These are phyloP conservation scores for Calonectris borealis DNA, from an alignment of 2,113 vertebrate species.

Conservation along the genomic window DNA sequence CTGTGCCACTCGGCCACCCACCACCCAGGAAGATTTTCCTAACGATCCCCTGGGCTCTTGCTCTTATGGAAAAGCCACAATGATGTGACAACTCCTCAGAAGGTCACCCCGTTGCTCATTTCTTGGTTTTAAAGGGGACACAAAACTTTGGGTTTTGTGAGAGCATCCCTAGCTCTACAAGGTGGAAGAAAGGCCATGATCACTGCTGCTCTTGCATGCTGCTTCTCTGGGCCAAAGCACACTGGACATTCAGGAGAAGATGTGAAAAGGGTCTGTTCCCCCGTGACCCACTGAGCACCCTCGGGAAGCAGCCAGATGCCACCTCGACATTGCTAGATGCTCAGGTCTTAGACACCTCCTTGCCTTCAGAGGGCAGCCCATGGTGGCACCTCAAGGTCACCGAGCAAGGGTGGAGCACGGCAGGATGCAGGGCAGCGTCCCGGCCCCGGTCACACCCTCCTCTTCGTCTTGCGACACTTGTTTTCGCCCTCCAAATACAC, in stretches of 20 bases:
- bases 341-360: not conserved
- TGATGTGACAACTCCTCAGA: not conserved
- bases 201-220: accelerated
- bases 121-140: not conserved
- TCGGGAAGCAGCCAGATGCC: not conserved
- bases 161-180: not conserved
- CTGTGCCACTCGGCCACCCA: not conserved
- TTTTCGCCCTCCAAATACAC: not conserved
- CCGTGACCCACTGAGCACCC: too few relatives aligned
- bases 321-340: not conserved
- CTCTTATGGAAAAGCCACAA: not conserved
- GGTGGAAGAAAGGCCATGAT: accelerated
- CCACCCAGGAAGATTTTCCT: not conserved
- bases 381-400: not conserved
- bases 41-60: not conserved
- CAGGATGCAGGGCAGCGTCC: not conserved
- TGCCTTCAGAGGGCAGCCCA: not conserved
- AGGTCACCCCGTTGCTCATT: not conserved
- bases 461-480: not conserved
- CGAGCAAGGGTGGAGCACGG: not conserved
- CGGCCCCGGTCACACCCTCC: not conserved
- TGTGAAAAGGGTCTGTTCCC: not conserved
- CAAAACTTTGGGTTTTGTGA: accelerated
- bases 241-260: not conserved
- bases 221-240: not conserved